Evolutionary conservation across 2,113 vertebrate genomes (phyloP), one percentile per base, ranked within the genome.

Genomic region (Cyprinodon tularosa): DNA sequence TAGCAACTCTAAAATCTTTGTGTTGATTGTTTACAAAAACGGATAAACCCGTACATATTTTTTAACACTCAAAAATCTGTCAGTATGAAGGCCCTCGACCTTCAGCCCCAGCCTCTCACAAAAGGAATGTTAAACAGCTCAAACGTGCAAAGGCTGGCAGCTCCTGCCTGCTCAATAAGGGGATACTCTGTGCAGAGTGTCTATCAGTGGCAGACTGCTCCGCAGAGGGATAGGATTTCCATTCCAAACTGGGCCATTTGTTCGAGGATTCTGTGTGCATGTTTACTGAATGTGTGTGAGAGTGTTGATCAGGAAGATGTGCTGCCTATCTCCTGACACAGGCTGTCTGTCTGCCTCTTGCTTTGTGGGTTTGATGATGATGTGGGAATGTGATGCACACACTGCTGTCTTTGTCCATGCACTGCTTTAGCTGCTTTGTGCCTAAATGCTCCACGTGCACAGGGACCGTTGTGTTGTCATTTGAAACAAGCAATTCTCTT

Each of bases 81-180:
- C 48, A 70, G 39, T 45, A 59, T 60, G 60, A 74, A 70, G 72
- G 63, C 59, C 42, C 57, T 81, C 22, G 47, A 22, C 62, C 80
- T 29, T 71, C 50, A 74, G 68, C 61, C 71, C 57, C 73, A 82
- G 74, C 66, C 68, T 80, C 68, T 85, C 83, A 67, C 65, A 74
- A 4, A 38, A 66, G 76, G 84, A 90, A 92, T 91, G 72, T 82
- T 88, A 88, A 92, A 87, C 53, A 29, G 50, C 77, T 85, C 70
- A 89, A 78, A 81, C 40, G 79, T 82, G 77, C 82, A 83, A 82
- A 76, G 70, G 71, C 87, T 88, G 88, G 83, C 90, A 91, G 78
- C 66, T 57, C 45, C 72, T 77, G 70, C 84, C 78, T 38, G 82
- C 76, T 88, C 81, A 89, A 71, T 81, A 57, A 86, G 76, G 44